Base-by-base conservation (phyloP, 2,888 invertebrate species). In the Zygaena filipendulae region DNA sequence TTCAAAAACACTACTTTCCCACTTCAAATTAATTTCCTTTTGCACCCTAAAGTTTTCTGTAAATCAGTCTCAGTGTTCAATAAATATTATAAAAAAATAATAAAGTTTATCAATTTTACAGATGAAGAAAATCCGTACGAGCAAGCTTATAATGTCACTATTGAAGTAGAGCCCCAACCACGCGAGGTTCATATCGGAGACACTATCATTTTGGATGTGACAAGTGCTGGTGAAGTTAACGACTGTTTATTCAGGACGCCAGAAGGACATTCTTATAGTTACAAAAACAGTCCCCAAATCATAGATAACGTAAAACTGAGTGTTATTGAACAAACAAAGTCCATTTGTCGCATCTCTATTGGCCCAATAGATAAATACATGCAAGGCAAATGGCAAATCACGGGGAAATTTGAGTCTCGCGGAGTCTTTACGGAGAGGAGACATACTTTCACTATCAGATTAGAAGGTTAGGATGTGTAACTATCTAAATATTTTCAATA, bases 71-170 rank as follows among this genome's bases (percentile, higher is more conserved):
- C n/a, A n/a, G n/a, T n/a, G n/a, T n/a, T n/a, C n/a, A n/a, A n/a
- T n/a, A n/a, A 27, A 6, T 6, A 7, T 6, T 16, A 16, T 16
- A 16, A 6, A 7, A 16, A 16, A 6, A 16, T 16, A 7, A 6
- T 16, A 16, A 16, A 16, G 7, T 16, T 16, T 16, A 16, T 16
- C 7, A 16, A 6, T 16, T 16, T 29, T 26, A 11, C 30, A 59
- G 59, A 59, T 45, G 39, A 44, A 36, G 33, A 47, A 1, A 38
- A 45, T 24, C 59, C 59, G 22, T 42, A 41, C 26, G 39, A 43
- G 16, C 57, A 59, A 32, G 50, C 59, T 0, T 58, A 58, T 29
- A 59, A 59, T 28, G 40, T 52, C 11, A 55, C 56, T 5, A n/a
- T n/a, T n/a, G 25, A 26, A 11, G 29, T 43, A 14, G 33, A 38